A percentile compares a stretch with the other conserved stretches of the same genome.
Conservation (phyloP, 2,797 vertebrate genomes). For the Carapus acus region DNA sequence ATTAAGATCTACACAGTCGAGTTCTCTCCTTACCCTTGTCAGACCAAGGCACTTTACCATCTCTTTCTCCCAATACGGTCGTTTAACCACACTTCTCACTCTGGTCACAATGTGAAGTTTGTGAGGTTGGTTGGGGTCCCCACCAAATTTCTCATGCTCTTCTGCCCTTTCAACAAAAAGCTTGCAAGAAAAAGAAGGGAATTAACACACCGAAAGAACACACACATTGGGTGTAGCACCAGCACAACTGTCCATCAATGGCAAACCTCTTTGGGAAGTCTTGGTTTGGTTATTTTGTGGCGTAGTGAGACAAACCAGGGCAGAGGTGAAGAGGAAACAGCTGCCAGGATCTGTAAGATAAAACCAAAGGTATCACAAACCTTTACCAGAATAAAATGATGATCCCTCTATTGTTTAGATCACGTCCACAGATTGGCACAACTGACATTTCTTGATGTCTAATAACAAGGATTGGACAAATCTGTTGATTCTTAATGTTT, state of each 20-base stretch:
- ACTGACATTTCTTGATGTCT: no score
- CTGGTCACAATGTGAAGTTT: constrained; percentile 88
- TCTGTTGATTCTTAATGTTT: no score
- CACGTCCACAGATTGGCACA: no score
- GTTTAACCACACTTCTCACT: constrained; percentile 74
- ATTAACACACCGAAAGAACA: no score
- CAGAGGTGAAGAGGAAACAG: constrained; percentile 29
- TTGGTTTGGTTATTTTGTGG: constrained; percentile 66
- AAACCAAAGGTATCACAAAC: constrained; percentile 1
- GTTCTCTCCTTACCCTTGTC: constrained; percentile 81
- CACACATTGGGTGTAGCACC: no score
- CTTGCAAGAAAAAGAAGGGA: constrained; percentile 54
- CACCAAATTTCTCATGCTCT: constrained; percentile 89
- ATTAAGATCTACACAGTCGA: no score
- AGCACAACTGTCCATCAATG: no score
- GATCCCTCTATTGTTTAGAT: no score
- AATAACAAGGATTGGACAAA: no score
- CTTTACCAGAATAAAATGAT: no score
- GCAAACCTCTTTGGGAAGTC: constrained; percentile 64
- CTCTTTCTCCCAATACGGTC: constrained; percentile 94
- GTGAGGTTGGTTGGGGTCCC: constrained; percentile 87
- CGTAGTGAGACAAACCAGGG: constrained; percentile 51
- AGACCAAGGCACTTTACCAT: constrained; percentile 78
- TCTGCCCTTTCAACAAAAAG: constrained; percentile 77
- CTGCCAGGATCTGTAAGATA: constrained; percentile 53